Evolutionary conservation across 1,140 invertebrate species (phyloP).

Genomic region (Pseudobourletiella spinata): DNA sequence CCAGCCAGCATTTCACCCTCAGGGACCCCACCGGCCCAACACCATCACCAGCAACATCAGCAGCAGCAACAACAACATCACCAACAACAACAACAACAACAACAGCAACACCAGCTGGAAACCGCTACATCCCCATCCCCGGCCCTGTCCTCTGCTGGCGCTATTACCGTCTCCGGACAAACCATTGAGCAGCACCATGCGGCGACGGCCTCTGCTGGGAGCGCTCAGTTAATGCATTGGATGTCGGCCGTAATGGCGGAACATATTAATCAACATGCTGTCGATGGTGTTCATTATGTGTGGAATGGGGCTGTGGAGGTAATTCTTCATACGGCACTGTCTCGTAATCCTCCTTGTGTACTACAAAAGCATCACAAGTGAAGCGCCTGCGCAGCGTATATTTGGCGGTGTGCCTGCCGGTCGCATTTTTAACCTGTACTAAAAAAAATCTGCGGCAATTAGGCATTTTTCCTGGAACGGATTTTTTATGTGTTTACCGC

Average conservation of each 20-base stretch:
- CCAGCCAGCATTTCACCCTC: slow-evolving; percentile 22
- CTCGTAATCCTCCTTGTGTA: background rate
- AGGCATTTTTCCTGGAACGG: no score
- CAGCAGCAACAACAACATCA: no score
- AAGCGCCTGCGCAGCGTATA: no score
- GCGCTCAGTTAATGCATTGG: slow-evolving; percentile 58
- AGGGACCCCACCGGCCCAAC: slow-evolving; percentile 4
- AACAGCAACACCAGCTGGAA: slow-evolving; percentile 14
- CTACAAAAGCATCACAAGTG: no score
- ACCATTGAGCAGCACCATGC: slow-evolving; percentile 2
- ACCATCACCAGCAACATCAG: slow-evolving; percentile 4
- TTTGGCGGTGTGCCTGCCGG: no score
- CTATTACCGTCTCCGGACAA: background rate
- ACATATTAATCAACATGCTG: slow-evolving; percentile 53
- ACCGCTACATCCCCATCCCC: no score
- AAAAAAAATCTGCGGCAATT: no score
- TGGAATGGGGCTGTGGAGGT: slow-evolving; percentile 54
- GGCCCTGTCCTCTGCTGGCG: no score
- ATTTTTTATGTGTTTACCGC: no score
- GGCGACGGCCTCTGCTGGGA: slow-evolving; percentile 13
- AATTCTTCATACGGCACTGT: slow-evolving; percentile 36
- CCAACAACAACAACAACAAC: slow-evolving; percentile 14
- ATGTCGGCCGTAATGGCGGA: slow-evolving; percentile 71
- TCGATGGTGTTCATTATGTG: slow-evolving; percentile 54
- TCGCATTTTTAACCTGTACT: no score